Evolutionary conservation across 2,797 vertebrate genomes (phyloP), one percentile per base, ranked within the genome.

Genomic region (Eleutherodactylus coqui): DNA sequence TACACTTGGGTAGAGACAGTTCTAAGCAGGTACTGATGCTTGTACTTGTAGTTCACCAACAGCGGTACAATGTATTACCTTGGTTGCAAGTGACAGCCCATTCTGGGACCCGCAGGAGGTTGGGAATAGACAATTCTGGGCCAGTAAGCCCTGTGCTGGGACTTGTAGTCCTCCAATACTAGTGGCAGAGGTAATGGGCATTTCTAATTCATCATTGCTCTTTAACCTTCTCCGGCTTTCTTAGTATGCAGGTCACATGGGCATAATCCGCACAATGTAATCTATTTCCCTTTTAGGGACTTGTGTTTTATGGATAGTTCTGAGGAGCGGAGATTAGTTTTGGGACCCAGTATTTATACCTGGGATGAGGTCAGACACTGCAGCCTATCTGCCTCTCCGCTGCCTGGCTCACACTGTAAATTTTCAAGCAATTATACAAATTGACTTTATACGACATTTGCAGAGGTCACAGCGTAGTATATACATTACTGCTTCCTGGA

Each of bases 381-480:
- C 73, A 55, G 82, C 64, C 75, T 55, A 69, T 86, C 49, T 72
- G 73, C 79, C 19, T 73, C 45, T 72, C n/a, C 41, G 51, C 32
- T 69, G 75, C 51, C n/a, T 75, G 55, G 38, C 16, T 29, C 45
- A 34, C 21, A 41, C 45, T 79, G 79, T 79, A 84, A 87, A 79
- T 79, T 87, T 64, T 27, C 76, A 73, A 73, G 75, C 73, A 87
- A 87, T 87, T 79, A 84, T 79, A 72, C 62, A 83, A 87, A 78
- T 79, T 83, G 85, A 76, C 85, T 82, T 82, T 75, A 75, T 75
- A 76, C 41, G n/a, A 67, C 75, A 38, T 75, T 51, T 79, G 81
- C 29, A 87, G 75, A 79, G 81, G 81, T 83, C 81, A 79, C 36
- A 8, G 27, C 10, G 11, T 34, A 78, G 55, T 77, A 76, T 77